These are phyloP conservation scores for Zoroaster sp. DNA, from an alignment of 53 echinoderm and acorn worm species.

Conservation along the genomic window DNA sequence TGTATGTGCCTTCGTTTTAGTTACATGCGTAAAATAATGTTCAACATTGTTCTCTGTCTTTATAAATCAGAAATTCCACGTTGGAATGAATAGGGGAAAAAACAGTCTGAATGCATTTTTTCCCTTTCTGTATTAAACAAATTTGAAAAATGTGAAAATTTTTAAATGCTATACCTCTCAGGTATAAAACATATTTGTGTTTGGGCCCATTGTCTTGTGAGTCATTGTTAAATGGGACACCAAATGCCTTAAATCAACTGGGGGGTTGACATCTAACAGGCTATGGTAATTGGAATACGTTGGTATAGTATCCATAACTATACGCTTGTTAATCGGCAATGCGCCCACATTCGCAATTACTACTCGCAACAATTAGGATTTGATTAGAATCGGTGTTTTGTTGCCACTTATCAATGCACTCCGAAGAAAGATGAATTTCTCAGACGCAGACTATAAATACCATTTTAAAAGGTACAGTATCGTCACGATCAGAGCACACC, in stretches of 20 bases:
- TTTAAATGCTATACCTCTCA: neutral
- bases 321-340: neutral
- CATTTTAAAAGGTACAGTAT: too few species aligned
- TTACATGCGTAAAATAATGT: too few species aligned
- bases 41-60: too few species aligned
- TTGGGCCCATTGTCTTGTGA: neutral
- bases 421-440: neutral
- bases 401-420: neutral
- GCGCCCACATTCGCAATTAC: neutral
- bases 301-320: neutral
- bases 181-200: neutral
- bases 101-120: too few species aligned
- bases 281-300: neutral
- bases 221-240: neutral
- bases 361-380: neutral
- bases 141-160: too few species aligned
- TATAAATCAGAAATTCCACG: too few species aligned
- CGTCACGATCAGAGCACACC: too few species aligned
- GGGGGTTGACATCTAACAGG: neutral
- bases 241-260: neutral
- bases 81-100: too few species aligned
- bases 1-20: too few species aligned
- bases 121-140: too few species aligned
- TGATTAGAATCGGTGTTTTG: neutral
- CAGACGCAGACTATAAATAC: neutral